These are phyloP conservation scores for Oscheius sp. DNA, from an alignment of 2,888 invertebrate genomes.

Conservation along the genomic window DNA sequence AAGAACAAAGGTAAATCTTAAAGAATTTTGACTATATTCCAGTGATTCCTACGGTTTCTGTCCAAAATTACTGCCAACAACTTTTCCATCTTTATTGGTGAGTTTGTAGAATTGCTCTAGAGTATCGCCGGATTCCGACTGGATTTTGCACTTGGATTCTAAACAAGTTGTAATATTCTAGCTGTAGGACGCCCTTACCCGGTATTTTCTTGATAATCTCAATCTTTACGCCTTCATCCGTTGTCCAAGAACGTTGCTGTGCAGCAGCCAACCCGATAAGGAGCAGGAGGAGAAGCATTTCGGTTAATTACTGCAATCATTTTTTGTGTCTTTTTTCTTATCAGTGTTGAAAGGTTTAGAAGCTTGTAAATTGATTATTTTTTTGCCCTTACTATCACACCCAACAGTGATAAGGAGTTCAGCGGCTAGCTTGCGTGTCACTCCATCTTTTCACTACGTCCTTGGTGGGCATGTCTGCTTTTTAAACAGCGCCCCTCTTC, in stretches of 20 bases:
- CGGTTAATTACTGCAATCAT: conserved; percentile 30
- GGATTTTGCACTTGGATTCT: conserved; percentile 70
- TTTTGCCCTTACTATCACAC: neutral
- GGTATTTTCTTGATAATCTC: conserved; percentile 72
- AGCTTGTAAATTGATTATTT: neutral
- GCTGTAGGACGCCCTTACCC: conserved; percentile 42
- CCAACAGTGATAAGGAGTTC: conserved; percentile 1
- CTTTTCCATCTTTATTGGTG: conserved; percentile 67
- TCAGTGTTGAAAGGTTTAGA: neutral
- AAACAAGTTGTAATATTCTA: neutral
- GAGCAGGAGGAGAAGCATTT: conserved; percentile 7
- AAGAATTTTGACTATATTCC: conserved; percentile 7
- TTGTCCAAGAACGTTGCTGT: conserved; percentile 66
- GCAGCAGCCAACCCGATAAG: conserved; percentile 27
- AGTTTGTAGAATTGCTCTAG: conserved; percentile 72
- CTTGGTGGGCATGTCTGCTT: too few relatives aligned
- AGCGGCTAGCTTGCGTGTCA: neutral
- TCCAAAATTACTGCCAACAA: conserved; percentile 71
- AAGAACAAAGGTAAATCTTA: conserved; percentile 65
- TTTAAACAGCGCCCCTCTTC: too few relatives aligned
- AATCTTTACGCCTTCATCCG: conserved; percentile 71
- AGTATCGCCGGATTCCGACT: conserved; percentile 66
- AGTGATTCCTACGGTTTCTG: conserved; percentile 61
- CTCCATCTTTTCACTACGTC: too few relatives aligned
- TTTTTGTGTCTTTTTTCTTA: neutral